Evolutionary conservation across 2,113 vertebrate species (phyloP).

Genomic region (Oncorhynchus mykiss): DNA sequence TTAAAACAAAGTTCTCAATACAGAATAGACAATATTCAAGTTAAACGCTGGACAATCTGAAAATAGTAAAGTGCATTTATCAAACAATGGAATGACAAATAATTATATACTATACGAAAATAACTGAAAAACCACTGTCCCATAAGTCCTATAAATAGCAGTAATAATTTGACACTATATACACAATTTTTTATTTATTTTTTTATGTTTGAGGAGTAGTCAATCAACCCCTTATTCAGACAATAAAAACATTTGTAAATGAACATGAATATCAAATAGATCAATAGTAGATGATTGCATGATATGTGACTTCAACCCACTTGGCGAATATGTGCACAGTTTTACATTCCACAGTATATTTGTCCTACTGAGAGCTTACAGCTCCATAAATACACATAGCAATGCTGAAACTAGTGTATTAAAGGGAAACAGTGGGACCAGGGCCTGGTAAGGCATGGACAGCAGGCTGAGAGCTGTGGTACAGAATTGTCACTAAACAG

Average conservation of each 20-base stretch:
- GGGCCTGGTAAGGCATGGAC: not conserved
- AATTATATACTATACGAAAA: conserved; percentile 42
- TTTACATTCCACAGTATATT: conserved; percentile 13
- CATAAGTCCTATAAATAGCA: conserved; percentile 11
- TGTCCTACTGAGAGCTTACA: conserved; percentile 13
- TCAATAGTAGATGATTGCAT: conserved; percentile 30
- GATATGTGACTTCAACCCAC: conserved; percentile 15
- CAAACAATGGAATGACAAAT: conserved; percentile 36
- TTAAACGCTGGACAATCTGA: conserved; percentile 40
- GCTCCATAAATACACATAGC: conserved; percentile 24
- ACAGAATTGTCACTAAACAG: conserved; percentile 40
- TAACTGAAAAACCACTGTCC: not conserved
- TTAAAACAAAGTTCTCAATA: conserved; percentile 29
- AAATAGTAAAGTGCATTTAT: conserved; percentile 54
- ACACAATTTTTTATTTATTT: not conserved
- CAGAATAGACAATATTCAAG: conserved; percentile 26
- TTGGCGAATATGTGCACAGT: conserved; percentile 9
- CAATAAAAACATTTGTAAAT: conserved; percentile 31
- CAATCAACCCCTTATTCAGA: conserved; percentile 5
- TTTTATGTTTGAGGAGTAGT: not conserved
- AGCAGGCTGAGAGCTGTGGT: too few species aligned
- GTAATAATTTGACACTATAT: conserved; percentile 19
- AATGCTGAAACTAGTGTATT: conserved; percentile 18
- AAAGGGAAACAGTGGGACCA: conserved; percentile 13
- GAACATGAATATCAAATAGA: conserved; percentile 1